phyloP scores from a whole-genome alignment of 2,888 invertebrate genomes.

The Dioctria linearis region DNA sequence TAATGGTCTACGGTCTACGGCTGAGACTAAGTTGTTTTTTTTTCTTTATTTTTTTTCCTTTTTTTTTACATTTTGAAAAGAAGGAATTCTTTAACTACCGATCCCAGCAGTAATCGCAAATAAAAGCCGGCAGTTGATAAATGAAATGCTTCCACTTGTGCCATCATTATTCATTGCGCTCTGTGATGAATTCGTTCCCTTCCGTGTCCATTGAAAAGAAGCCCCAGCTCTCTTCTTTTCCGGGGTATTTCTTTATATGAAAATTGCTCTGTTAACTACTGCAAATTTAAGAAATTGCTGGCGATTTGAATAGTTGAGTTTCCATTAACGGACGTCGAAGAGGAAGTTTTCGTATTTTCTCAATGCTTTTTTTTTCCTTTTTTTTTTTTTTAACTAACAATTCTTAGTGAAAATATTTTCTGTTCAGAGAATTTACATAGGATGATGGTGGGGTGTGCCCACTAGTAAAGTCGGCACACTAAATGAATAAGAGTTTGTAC shows the following conservation, averaged over 20 bases:
- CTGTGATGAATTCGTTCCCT: slow-evolving; percentile 32
- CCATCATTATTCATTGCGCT: slow-evolving; percentile 43
- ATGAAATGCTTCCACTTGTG: slow-evolving; percentile 42
- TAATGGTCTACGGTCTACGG: slow-evolving; percentile 37
- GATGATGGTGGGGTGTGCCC: too few relatives aligned
- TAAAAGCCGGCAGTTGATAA: slow-evolving; percentile 35
- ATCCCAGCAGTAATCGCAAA: slow-evolving; percentile 25
- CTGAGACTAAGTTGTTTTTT: slow-evolving; percentile 9
- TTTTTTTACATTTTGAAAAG: background rate
- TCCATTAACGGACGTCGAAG: background rate
- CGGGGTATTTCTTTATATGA: slow-evolving; percentile 14
- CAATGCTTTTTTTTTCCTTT: too few relatives aligned
- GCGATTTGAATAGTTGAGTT: slow-evolving; percentile 4
- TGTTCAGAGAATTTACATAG: too few relatives aligned
- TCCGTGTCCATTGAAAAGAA: slow-evolving; percentile 31
- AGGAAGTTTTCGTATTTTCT: background rate
- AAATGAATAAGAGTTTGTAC: too few relatives aligned
- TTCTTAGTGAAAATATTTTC: too few relatives aligned
- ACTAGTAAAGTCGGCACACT: too few relatives aligned
- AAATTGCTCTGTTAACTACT: slow-evolving; percentile 34
- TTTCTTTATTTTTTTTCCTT: background rate
- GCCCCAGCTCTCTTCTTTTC: background rate
- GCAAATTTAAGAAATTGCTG: slow-evolving; percentile 29
- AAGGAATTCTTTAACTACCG: slow-evolving; percentile 34
- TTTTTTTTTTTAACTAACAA: too few relatives aligned